A percentile compares a stretch with the other conserved stretches of the same genome.
Evolutionary conservation across 2,888 invertebrate species (phyloP).

Genomic region (Hirtodrosophila alboralis): DNA sequence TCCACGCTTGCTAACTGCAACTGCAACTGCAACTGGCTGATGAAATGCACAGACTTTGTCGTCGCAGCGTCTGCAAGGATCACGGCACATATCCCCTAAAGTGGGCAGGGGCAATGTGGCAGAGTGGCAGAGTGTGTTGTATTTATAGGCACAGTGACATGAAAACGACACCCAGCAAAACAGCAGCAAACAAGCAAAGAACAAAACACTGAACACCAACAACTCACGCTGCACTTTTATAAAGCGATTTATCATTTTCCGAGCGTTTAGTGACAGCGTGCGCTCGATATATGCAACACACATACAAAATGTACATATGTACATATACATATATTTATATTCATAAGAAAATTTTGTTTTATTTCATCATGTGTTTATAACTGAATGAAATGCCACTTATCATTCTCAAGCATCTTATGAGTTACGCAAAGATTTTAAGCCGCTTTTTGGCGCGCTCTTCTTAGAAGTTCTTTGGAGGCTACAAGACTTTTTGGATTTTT

Average conservation of each 20-base stretch:
- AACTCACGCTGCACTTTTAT: constrained; percentile 80
- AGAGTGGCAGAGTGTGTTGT: constrained; percentile 23
- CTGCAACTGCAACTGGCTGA: constrained; percentile 7
- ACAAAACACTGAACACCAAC: constrained; percentile 48
- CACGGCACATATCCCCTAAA: constrained; percentile 13
- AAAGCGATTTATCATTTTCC: constrained; percentile 79
- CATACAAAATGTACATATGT: constrained; percentile 16
- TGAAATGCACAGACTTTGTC: constrained; percentile 35
- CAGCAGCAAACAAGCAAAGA: constrained; percentile 38
- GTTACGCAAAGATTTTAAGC: constrained; percentile 68
- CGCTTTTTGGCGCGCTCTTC: constrained; percentile 63
- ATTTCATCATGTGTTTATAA: constrained; percentile 37
- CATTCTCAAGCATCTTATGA: constrained; percentile 53
- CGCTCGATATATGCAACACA: constrained; percentile 47
- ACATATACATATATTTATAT: constrained; percentile 3
- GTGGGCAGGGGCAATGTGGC: not conserved
- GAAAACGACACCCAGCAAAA: constrained; percentile 62
- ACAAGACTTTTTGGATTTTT: constrained; percentile 16
- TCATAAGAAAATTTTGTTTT: constrained; percentile 28
- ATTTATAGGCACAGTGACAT: constrained; percentile 64
- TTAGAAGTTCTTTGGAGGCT: constrained; percentile 29
- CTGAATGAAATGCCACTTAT: constrained; percentile 76
- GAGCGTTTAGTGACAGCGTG: constrained; percentile 75
- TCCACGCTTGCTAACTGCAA: constrained; percentile 6
- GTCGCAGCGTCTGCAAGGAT: constrained; percentile 73